Percentiles rank a stretch among this genome's conserved stretches.
Conservation (phyloP, 1,140 invertebrate genomes). For the Gryllus bimaculatus region DNA sequence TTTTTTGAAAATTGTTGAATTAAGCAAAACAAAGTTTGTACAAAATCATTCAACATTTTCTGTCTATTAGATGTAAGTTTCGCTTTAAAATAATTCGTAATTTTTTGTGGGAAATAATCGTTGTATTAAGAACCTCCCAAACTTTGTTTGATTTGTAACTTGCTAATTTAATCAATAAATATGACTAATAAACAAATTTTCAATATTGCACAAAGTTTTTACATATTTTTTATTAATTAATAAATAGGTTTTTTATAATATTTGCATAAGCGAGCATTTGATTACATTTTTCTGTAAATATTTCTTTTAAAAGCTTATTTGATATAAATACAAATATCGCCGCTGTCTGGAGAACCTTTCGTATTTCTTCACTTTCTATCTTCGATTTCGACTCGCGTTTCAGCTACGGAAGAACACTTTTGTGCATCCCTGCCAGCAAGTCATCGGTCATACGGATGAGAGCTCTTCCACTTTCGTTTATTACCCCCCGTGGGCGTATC, state of each 20-base stretch:
- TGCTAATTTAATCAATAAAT: too few species aligned
- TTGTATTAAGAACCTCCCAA: too few species aligned
- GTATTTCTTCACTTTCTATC: too few species aligned
- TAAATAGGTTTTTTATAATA: not conserved
- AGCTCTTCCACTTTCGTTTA: not conserved
- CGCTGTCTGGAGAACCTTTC: too few species aligned
- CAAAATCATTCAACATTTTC: too few species aligned
- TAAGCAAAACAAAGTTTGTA: too few species aligned
- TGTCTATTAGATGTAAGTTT: too few species aligned
- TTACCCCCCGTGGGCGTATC: not conserved
- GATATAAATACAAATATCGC: not conserved
- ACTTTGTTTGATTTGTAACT: too few species aligned
- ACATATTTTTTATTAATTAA: not conserved
- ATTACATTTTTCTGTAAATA: not conserved
- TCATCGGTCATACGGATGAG: not conserved
- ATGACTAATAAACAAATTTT: not conserved
- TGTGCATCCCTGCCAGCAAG: not conserved
- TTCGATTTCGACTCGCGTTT: too few species aligned
- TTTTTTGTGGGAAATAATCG: too few species aligned
- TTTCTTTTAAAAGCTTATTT: not conserved
- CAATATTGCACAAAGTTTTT: not conserved
- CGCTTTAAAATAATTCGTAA: too few species aligned
- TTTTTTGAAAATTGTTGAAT: too few species aligned
- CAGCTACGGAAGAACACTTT: not conserved
- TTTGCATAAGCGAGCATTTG: not conserved